These are phyloP conservation scores for Latrodectus geometricus DNA, from an alignment of 1,140 invertebrate genomes.

Conservation along the genomic window DNA sequence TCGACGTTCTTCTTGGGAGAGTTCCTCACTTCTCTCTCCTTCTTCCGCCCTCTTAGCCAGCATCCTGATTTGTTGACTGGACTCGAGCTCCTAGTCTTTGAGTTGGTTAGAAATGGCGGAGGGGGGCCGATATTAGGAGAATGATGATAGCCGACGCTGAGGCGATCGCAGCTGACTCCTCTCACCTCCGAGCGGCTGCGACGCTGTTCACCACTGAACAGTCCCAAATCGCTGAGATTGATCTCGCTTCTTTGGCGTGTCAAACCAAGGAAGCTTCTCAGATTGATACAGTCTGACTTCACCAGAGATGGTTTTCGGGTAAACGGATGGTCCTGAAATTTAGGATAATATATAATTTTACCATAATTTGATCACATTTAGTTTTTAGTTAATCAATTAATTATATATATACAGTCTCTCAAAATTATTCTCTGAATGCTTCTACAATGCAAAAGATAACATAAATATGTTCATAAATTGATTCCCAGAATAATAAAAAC, in stretches of 20 bases:
- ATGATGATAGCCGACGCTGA: constrained; percentile 20
- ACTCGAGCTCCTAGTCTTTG: not conserved
- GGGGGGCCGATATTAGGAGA: not conserved
- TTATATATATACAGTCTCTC: not conserved
- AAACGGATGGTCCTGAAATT: constrained; percentile 12
- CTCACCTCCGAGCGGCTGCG: constrained; percentile 5
- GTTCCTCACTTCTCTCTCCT: constrained; percentile 23
- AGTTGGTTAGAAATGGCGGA: not conserved
- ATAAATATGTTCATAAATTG: not conserved
- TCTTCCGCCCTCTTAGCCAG: constrained; percentile 29
- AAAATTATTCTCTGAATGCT: not conserved
- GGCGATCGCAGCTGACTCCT: constrained; percentile 30
- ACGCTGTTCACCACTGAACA: constrained; percentile 6
- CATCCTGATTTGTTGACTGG: constrained; percentile 27
- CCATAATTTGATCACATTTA: not conserved
- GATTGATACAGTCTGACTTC: constrained; percentile 35
- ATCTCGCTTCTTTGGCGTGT: constrained; percentile 46
- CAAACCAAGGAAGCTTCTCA: constrained; percentile 39
- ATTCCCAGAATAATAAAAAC: not conserved
- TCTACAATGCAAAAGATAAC: not conserved
- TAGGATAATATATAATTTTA: not conserved
- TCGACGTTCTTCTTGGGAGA: constrained; percentile 6
- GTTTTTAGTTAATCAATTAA: not conserved
- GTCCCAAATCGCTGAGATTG: constrained; percentile 42
- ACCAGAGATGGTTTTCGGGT: constrained; percentile 19